Conservation (phyloP, 2,888 invertebrate species). For the Amblyteles armatorius region DNA sequence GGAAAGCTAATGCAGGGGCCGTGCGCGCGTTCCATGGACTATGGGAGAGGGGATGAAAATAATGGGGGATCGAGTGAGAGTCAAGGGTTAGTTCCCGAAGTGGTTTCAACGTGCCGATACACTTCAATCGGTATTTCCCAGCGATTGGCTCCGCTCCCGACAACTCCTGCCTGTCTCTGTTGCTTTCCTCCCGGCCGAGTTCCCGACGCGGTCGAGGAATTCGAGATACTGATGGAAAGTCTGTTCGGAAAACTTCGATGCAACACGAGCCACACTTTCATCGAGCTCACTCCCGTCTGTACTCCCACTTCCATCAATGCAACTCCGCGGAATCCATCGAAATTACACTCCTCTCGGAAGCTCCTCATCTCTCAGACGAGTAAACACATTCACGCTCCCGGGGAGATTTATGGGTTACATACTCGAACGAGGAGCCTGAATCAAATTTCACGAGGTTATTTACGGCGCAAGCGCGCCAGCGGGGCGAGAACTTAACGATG, state of each 20-base stretch:
- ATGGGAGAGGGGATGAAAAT: constrained; percentile 1
- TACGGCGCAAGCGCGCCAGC: not conserved
- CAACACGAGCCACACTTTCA: not conserved
- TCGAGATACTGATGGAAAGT: constrained; percentile 48
- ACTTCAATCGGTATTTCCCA: constrained; percentile 60
- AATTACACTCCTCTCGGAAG: constrained; percentile 13
- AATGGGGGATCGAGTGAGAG: constrained; percentile 36
- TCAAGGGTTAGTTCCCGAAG: constrained; percentile 44
- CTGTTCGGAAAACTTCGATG: constrained; percentile 45
- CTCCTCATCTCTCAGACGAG: constrained; percentile 18
- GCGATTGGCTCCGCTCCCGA: constrained; percentile 41
- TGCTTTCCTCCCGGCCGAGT: constrained; percentile 21
- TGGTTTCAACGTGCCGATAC: constrained; percentile 43
- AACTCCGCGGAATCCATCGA: constrained; percentile 1
- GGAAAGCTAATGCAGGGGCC: constrained; percentile 23
- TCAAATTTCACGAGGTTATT: not conserved
- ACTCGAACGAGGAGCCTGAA: not conserved
- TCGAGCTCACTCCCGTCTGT: not conserved
- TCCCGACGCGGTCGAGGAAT: constrained; percentile 47
- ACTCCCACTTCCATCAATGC: not conserved
- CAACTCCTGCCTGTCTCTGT: constrained; percentile 29
- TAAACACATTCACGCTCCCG: constrained; percentile 12
- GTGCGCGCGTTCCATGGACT: not conserved
- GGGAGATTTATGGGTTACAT: not conserved
- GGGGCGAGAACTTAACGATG: not conserved